Percentiles rank a stretch among this genome's conserved stretches.
phyloP scores from a whole-genome alignment of 2,888 invertebrate genomes.

The Andrena marginata region DNA sequence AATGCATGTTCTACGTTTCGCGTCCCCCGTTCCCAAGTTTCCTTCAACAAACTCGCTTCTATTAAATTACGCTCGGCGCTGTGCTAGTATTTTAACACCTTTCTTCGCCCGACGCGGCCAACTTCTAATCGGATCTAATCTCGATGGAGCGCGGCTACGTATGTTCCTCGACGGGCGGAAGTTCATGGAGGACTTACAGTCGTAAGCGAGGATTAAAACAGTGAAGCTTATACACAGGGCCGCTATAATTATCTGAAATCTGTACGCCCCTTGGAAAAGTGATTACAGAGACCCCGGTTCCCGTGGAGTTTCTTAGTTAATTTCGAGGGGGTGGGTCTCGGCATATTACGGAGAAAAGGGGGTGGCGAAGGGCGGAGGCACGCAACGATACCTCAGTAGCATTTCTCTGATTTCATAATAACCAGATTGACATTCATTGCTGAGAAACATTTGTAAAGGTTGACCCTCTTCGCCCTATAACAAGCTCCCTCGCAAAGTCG shows the following conservation, averaged over 20 bases:
- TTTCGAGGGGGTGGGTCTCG: conserved; percentile 23
- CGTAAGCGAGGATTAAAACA: conserved; percentile 62
- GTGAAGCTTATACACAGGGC: conserved; percentile 58
- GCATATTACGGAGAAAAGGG: no score
- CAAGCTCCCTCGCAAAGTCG: neutral
- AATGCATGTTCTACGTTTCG: neutral
- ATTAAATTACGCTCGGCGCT: conserved; percentile 6
- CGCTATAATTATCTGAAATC: conserved; percentile 66
- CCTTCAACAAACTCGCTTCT: neutral
- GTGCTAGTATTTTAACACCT: conserved; percentile 3
- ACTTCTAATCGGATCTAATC: conserved; percentile 42
- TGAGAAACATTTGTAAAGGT: no score
- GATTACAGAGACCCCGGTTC: conserved; percentile 50
- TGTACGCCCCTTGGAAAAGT: conserved; percentile 44
- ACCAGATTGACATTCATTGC: neutral
- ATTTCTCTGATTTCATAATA: neutral
- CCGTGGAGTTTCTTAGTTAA: conserved; percentile 54
- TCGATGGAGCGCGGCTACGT: conserved; percentile 41
- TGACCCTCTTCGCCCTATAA: neutral
- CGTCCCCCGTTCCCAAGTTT: neutral
- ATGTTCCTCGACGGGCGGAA: conserved; percentile 41
- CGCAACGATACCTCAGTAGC: neutral
- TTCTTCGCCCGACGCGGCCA: conserved; percentile 22
- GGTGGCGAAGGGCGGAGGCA: no score
- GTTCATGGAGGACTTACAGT: conserved; percentile 58